Conservation (phyloP, 1,140 invertebrate species). For the Ditylenchus dipsaci region DNA sequence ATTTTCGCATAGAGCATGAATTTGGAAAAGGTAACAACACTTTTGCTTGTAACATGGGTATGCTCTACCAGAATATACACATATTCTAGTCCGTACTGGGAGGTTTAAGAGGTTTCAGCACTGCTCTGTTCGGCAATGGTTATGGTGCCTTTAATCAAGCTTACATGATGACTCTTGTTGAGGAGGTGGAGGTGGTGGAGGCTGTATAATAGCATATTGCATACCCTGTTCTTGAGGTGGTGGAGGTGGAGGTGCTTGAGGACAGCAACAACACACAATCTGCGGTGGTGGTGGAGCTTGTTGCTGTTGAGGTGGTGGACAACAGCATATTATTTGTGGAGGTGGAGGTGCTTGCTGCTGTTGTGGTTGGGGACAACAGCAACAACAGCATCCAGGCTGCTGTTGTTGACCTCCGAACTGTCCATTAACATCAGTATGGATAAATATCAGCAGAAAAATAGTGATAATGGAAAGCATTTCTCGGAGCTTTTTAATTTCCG, state of each 20-base stretch:
- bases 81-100: no score
- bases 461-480: no score
- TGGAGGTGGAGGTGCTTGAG: background rate
- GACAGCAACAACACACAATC: background rate
- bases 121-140: no score
- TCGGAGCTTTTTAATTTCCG: no score
- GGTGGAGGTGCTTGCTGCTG: background rate
- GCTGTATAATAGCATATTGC: slow-evolving; percentile 4
- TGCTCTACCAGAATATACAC: no score
- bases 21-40: no score
- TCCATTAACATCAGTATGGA: no score
- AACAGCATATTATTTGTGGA: background rate
- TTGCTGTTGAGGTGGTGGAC: background rate
- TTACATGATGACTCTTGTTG: background rate
- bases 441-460: no score
- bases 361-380: background rate
- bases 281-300: background rate
- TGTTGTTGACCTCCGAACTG: background rate
- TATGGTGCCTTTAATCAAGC: background rate
- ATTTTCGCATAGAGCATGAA: no score
- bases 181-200: background rate
- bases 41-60: no score
- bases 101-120: no score
- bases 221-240: background rate
- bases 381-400: background rate